phyloP scores from a whole-genome alignment of 1,140 invertebrate genomes.

The Temnothorax longispinosus region DNA sequence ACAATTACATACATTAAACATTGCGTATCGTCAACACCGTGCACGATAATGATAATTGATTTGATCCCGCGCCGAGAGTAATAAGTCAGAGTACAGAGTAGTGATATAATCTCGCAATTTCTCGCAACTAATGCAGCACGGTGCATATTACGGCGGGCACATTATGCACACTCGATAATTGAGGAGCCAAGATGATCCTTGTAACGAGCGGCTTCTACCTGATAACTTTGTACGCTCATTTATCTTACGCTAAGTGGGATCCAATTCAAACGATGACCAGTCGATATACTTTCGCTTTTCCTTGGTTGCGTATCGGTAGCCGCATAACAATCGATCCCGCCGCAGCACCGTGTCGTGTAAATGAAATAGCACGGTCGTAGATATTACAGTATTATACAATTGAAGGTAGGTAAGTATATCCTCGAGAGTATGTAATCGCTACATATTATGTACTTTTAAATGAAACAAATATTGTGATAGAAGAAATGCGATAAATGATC shows the following conservation, averaged over 20 bases:
- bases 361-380: background rate
- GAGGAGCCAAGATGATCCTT: background rate
- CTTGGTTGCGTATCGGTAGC: background rate
- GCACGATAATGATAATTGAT: conserved; percentile 16
- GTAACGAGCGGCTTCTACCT: background rate
- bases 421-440: background rate
- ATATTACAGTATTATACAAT: conserved; percentile 23
- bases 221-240: conserved; percentile 16
- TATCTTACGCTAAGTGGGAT: background rate
- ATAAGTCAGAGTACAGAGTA: background rate
- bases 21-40: background rate
- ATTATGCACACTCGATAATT: conserved; percentile 41
- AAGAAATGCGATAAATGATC: background rate
- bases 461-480: background rate
- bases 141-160: background rate
- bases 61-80: background rate
- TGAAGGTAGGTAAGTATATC: background rate
- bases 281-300: conserved; percentile 44
- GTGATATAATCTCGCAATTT: conserved; percentile 39
- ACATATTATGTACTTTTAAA: background rate
- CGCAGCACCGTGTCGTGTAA: background rate
- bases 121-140: background rate
- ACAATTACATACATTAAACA: background rate
- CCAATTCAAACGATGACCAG: background rate
- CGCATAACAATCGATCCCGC: conserved; percentile 65